Evolutionary conservation across 35 echinoderm and acorn worm genomes (phyloP), one percentile per base, ranked within the genome.

Genomic region (Eucidaris tribuloides): DNA sequence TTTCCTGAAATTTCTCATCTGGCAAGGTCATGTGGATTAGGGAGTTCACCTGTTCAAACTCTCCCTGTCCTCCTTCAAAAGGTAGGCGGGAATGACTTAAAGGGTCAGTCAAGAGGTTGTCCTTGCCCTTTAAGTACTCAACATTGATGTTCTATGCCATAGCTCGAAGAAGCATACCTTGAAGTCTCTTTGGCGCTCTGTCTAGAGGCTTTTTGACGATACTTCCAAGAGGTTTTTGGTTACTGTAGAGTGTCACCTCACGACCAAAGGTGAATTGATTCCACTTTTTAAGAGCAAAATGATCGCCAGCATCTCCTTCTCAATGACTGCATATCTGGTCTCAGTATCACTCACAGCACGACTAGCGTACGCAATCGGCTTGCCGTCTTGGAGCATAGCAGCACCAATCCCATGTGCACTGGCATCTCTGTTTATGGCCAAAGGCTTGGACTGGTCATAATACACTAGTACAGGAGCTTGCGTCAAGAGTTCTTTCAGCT

Each of bases 321-420:
- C 77, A 65, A 88, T 88, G 27, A 28, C 29, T 3, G 87, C 13
- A 59, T 87, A 87, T 5, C 88, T 36, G 71, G 62, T 80, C 33
- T 95, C 87, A 23, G 87, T 77, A n/a, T 30, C 52, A 3, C 77
- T 91, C 82, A 91, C 65, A 11, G 93, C 87, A 42, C 87, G 76
- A 7, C 83, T 90, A 7, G 93, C 84, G 45, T 86, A 96, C 1
- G 87, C 93, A 2, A 96, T 59, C 1, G 93, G 93, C 18, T 84
- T 64, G 11, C 88, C 79, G 13, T 87, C 71, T 31, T 96, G 93
- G 0, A 91, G 46, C 0, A 91, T 81, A 22, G 49, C 82, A 91
- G 85, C 58, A 1, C 85, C 80, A 9, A 78, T 20, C 5, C 81
- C 79, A 52, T 48, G 65, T 7, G 71, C 27, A 34, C 76, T 52